Conservation (phyloP, 2,113 vertebrate genomes). For the Pachycephala philippinensis region DNA sequence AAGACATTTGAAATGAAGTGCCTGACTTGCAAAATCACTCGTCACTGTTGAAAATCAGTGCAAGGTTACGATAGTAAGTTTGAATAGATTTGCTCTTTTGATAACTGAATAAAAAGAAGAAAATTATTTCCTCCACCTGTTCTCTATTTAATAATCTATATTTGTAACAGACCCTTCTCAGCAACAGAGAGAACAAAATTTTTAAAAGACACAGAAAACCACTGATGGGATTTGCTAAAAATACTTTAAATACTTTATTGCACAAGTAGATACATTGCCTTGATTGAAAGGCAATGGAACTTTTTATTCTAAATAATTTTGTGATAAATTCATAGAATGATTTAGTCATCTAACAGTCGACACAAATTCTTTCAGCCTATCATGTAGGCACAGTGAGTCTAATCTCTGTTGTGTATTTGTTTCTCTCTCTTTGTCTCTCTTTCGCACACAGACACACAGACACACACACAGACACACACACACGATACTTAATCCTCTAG, state of each 20-base stretch:
- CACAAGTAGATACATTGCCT: not conserved
- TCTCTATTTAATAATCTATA: not conserved
- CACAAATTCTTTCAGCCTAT: not conserved
- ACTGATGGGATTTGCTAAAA: not conserved
- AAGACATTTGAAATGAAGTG: not conserved
- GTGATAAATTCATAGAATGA: not conserved
- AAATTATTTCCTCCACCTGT: not conserved
- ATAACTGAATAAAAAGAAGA: not conserved
- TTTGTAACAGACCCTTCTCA: not conserved
- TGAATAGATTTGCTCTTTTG: not conserved
- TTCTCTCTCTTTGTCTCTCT: not conserved
- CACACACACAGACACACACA: not conserved
- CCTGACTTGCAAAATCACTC: not conserved
- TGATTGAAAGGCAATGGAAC: not conserved
- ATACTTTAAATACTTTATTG: not conserved
- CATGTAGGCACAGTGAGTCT: not conserved
- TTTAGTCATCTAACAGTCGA: not conserved
- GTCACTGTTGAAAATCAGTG: not conserved
- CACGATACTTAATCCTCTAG: not conserved
- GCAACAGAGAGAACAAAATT: not conserved
- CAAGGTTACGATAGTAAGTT: not conserved
- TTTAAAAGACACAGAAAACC: not conserved
- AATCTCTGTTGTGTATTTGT: not conserved
- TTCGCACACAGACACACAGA: no score
- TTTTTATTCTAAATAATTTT: not conserved